These are phyloP conservation scores for Hydrochoerus hydrochaeris DNA, from an alignment of 2,113 vertebrate species.

Conservation along the genomic window DNA sequence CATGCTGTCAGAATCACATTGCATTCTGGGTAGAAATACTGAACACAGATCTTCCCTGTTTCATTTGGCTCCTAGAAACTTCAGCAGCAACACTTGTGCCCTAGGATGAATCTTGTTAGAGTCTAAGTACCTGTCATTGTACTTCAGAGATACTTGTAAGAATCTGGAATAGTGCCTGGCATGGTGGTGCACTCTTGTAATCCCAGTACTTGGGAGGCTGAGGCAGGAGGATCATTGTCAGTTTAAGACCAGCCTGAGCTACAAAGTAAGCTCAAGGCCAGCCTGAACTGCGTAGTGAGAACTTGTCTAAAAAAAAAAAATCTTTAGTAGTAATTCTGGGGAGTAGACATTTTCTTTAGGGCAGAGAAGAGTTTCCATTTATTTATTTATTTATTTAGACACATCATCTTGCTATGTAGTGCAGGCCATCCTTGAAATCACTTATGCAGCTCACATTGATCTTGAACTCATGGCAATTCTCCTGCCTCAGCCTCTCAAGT, in stretches of 20 bases:
- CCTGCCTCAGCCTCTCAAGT: not conserved
- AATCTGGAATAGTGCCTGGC: not conserved
- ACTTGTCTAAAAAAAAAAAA: too few species aligned
- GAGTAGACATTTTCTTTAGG: not conserved
- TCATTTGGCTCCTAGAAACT: not conserved
- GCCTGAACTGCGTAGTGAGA: too few species aligned
- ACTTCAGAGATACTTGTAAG: not conserved
- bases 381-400: not conserved
- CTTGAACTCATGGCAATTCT: not conserved
- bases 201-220: too few species aligned
- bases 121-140: not conserved
- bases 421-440: not conserved
- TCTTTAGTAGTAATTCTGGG: not conserved
- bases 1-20: not conserved
- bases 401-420: not conserved
- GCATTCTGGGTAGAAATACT: not conserved
- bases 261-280: too few species aligned
- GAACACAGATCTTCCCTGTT: not conserved
- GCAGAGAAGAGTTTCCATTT: not conserved
- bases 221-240: too few species aligned
- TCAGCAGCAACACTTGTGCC: not conserved
- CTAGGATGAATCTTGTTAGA: not conserved
- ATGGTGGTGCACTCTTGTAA: too few species aligned
- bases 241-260: too few species aligned
- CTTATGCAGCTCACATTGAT: not conserved